Conservation (phyloP, 2,888 invertebrate species). For the Phoenoteleia sp. region DNA sequence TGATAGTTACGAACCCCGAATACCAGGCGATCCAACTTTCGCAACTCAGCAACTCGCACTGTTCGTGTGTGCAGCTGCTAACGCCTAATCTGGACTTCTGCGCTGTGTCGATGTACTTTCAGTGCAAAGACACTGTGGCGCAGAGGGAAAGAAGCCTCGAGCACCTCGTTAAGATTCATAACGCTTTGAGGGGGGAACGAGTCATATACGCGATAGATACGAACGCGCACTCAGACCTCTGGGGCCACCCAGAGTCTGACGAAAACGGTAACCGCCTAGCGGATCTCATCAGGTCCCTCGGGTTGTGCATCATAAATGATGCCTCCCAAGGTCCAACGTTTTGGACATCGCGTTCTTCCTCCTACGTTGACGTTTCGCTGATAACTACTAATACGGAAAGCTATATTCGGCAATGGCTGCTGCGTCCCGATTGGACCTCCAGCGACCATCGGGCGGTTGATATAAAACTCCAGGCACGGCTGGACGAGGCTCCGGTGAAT, state of each 20-base stretch:
- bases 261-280: neutral
- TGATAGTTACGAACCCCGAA: neutral
- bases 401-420: conserved; percentile 1
- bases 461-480: neutral
- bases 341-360: too few relatives aligned
- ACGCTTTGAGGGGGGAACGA: conserved; percentile 42
- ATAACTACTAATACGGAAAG: too few relatives aligned
- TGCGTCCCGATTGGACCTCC: conserved; percentile 1
- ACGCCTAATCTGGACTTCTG: conserved; percentile 52
- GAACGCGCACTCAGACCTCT: conserved; percentile 52
- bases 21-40: conserved; percentile 19
- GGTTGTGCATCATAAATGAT: too few relatives aligned
- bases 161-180: conserved; percentile 51
- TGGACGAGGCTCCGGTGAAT: neutral
- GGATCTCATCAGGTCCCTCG: too few relatives aligned
- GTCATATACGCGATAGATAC: conserved; percentile 44
- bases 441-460: conserved; percentile 36
- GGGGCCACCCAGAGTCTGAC: conserved; percentile 18
- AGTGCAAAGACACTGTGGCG: neutral
- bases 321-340: too few relatives aligned
- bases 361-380: too few relatives aligned
- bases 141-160: conserved; percentile 42
- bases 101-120: conserved; percentile 64
- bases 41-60: conserved; percentile 52
- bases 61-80: conserved; percentile 51